These are phyloP conservation scores for Chionomys nivalis DNA, from an alignment of 2,113 vertebrate genomes.

Conservation along the genomic window DNA sequence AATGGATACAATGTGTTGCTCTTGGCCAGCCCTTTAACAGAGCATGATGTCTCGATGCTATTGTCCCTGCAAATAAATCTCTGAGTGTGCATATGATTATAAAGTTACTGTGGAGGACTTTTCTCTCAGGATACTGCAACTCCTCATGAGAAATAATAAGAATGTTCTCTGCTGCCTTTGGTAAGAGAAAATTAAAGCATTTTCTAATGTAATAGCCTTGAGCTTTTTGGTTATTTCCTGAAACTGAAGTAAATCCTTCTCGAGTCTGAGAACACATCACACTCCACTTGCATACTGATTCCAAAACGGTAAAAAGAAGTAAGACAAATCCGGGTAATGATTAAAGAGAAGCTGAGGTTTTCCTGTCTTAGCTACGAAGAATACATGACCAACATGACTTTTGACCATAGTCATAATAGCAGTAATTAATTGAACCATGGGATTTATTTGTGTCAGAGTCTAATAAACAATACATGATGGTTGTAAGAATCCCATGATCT, in stretches of 20 bases:
- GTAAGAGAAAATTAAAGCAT: conserved; percentile 28
- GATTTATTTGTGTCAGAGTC: neutral
- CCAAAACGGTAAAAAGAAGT: neutral
- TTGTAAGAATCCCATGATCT: no score
- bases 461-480: neutral
- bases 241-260: conserved; percentile 29
- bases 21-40: conserved; percentile 4
- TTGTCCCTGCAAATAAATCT: conserved; percentile 4
- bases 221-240: neutral
- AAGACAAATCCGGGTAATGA: neutral
- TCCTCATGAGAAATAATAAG: neutral
- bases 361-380: neutral
- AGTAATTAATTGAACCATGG: neutral
- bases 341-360: neutral
- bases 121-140: neutral
- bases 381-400: neutral
- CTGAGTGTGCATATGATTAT: neutral
- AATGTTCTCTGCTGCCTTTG: neutral
- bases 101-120: neutral
- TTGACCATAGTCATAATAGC: neutral
- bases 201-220: neutral
- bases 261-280: neutral
- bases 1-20: neutral
- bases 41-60: neutral
- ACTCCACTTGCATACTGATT: neutral